A percentile compares a stretch with the other conserved stretches of the same genome.
These are phyloP conservation scores for Polydrusus tereticollis DNA, from an alignment of 2,888 invertebrate genomes.

Conservation along the genomic window DNA sequence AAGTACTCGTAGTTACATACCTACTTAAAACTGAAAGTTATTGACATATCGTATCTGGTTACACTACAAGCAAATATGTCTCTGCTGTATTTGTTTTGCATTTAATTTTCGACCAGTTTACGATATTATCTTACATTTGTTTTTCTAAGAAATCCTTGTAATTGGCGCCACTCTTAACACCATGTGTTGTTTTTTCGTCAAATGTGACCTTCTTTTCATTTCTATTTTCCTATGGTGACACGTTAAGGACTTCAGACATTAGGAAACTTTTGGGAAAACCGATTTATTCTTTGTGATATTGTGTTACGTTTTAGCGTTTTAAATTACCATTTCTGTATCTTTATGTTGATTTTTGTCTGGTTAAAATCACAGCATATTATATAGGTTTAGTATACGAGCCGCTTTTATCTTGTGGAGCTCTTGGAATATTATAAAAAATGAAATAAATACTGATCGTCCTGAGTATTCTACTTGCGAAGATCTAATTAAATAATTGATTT, in stretches of 20 bases:
- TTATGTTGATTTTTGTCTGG: background rate
- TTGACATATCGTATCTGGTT: background rate
- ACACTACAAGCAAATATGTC: background rate
- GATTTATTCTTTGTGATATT: background rate
- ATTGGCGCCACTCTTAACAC: conserved; percentile 45
- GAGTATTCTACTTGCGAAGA: too few relatives aligned
- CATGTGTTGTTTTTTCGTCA: conserved; percentile 39
- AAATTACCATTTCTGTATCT: too few relatives aligned
- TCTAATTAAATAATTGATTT: too few relatives aligned
- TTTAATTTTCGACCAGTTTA: conserved; percentile 27
- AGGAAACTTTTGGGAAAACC: background rate
- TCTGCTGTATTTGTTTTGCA: background rate
- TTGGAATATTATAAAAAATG: too few relatives aligned
- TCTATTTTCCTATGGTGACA: conserved; percentile 21
- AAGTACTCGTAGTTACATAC: too few relatives aligned
- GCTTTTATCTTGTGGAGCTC: too few relatives aligned
- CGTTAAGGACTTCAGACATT: background rate
- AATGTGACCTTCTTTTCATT: conserved; percentile 13
- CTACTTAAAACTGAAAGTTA: conserved; percentile 1
- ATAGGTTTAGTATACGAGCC: too few relatives aligned
- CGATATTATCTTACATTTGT: conserved; percentile 29
- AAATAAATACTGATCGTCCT: too few relatives aligned
- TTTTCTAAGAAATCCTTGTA: conserved; percentile 41
- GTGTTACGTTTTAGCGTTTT: background rate
- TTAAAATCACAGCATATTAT: background rate